Percentiles rank a stretch among this genome's conserved stretches.
Evolutionary conservation across 2,888 invertebrate genomes (phyloP).

Genomic region (Dynastes tityus): DNA sequence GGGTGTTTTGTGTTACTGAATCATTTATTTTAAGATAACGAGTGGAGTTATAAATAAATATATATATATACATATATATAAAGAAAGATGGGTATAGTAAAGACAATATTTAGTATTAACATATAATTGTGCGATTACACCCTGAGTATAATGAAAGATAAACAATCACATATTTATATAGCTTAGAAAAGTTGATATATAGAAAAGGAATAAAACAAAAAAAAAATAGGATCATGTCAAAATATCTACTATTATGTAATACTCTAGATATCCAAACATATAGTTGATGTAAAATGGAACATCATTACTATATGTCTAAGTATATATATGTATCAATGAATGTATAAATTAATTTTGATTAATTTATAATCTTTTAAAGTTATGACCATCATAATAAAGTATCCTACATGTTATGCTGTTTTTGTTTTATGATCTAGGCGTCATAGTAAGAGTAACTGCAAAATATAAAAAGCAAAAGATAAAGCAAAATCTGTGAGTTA

Average conservation of each 20-base stretch:
- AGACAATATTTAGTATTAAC: slow-evolving; percentile 39
- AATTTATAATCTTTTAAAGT: neutral
- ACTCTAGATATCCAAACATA: slow-evolving; percentile 28
- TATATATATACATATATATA: slow-evolving; percentile 6
- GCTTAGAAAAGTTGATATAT: slow-evolving; percentile 4
- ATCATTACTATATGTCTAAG: slow-evolving; percentile 41
- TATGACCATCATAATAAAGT: slow-evolving; percentile 32
- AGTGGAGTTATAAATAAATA: neutral
- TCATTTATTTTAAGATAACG: slow-evolving; percentile 2
- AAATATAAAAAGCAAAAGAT: neutral
- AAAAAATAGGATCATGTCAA: slow-evolving; percentile 27
- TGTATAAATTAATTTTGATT: slow-evolving; percentile 24
- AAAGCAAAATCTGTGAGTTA: neutral
- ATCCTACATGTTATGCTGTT: slow-evolving; percentile 27
- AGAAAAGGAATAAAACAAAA: slow-evolving; percentile 47
- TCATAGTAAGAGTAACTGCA: no score
- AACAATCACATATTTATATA: slow-evolving; percentile 21
- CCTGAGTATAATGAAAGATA: slow-evolving; percentile 41
- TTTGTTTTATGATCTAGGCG: slow-evolving; percentile 10
- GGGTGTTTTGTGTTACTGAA: neutral
- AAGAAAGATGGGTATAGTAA: slow-evolving; percentile 38
- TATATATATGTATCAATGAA: slow-evolving; percentile 36
- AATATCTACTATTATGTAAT: slow-evolving; percentile 45
- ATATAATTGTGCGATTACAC: slow-evolving; percentile 32
- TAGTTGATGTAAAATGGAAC: slow-evolving; percentile 45